Evolutionary conservation across 2,113 vertebrate species (phyloP).

Genomic region (Tauraco erythrolophus): DNA sequence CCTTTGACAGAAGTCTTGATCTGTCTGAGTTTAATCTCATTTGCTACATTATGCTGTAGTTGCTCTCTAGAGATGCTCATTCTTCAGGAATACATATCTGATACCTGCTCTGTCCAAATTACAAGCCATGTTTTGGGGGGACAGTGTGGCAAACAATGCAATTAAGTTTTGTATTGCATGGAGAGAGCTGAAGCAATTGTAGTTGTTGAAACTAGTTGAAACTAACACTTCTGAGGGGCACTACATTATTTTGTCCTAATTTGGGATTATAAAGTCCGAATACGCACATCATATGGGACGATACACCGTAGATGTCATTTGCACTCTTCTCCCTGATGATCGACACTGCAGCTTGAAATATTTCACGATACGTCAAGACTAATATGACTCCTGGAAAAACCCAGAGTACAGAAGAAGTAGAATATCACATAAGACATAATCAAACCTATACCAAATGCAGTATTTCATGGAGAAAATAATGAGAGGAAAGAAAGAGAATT

Average conservation of each 20-base stretch:
- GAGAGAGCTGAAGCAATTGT: background rate
- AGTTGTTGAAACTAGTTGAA: background rate
- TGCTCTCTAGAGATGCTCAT: background rate
- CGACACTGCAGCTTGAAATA: background rate
- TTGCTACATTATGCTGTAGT: background rate
- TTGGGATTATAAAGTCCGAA: background rate
- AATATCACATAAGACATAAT: background rate
- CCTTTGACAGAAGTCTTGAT: background rate
- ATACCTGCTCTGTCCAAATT: background rate
- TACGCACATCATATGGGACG: background rate
- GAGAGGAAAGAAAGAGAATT: background rate
- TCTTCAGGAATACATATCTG: background rate
- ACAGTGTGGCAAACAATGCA: background rate
- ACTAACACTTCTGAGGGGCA: background rate
- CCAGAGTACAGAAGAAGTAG: background rate
- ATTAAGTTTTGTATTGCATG: background rate
- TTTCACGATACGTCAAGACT: background rate
- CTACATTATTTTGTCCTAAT: background rate
- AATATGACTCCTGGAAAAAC: background rate
- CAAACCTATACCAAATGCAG: background rate
- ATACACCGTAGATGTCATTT: fast-evolving
- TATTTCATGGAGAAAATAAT: background rate
- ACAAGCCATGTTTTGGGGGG: background rate
- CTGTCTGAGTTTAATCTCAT: background rate
- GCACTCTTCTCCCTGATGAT: background rate